phyloP scores from a whole-genome alignment of 2,797 vertebrate genomes.

The Gymnothorax reevesii region DNA sequence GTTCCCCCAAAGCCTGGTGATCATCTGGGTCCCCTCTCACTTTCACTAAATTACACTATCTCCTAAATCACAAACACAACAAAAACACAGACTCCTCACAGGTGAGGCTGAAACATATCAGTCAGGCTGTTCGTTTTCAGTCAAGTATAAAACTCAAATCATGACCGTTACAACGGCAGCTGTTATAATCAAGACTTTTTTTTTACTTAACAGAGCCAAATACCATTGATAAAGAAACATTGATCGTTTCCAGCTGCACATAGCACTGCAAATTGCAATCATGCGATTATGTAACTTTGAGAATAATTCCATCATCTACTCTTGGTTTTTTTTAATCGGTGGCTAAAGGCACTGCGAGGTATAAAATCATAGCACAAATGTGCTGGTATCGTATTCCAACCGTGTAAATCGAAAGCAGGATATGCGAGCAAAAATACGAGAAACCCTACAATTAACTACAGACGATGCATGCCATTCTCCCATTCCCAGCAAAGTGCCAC shows the following conservation, averaged over 20 bases:
- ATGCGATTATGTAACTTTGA: background rate
- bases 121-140: background rate
- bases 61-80: background rate
- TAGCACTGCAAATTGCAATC: background rate
- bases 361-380: background rate
- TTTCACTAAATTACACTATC: background rate
- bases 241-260: background rate
- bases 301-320: background rate
- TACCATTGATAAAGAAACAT: background rate
- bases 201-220: background rate
- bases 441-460: background rate
- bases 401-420: background rate
- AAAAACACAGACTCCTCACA: background rate
- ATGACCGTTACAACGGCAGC: constrained; percentile 15
- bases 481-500: background rate
- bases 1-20: background rate
- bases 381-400: background rate
- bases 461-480: background rate
- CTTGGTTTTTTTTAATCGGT: background rate
- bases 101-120: background rate
- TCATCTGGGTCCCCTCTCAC: background rate
- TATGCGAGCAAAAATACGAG: background rate
- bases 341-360: background rate
- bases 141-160: background rate
- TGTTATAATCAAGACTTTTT: background rate